These are phyloP conservation scores for Myiotriccus ornatus DNA, from an alignment of 2,797 vertebrate species.

Conservation along the genomic window DNA sequence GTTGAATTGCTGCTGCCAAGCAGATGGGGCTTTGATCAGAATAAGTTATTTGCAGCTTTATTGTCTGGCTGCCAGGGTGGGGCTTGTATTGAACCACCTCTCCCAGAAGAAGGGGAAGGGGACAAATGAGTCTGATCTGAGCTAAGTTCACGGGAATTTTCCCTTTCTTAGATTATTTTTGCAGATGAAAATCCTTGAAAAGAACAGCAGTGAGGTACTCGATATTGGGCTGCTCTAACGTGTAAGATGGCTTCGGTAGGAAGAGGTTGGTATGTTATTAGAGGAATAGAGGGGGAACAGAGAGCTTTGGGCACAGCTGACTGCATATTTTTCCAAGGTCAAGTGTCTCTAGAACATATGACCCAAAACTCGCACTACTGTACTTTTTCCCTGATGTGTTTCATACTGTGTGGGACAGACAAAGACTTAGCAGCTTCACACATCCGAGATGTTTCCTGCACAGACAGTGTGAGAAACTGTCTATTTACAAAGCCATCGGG, in stretches of 20 bases:
- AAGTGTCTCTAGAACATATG: neutral
- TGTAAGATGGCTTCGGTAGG: neutral
- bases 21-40: conserved; percentile 71
- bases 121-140: neutral
- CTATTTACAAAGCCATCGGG: neutral
- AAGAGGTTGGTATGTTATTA: neutral
- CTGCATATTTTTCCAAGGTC: neutral
- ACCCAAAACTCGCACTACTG: neutral
- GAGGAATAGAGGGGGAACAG: neutral
- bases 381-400: neutral
- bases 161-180: neutral
- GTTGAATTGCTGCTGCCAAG: conserved; percentile 69
- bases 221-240: neutral
- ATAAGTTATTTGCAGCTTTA: conserved; percentile 62
- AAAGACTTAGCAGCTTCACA: neutral
- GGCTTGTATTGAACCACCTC: conserved; percentile 26
- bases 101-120: neutral
- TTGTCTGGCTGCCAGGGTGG: conserved; percentile 62
- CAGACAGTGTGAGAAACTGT: neutral
- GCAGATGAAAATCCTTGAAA: neutral
- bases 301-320: neutral
- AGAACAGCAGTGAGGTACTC: neutral
- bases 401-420: neutral
- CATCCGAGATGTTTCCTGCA: neutral
- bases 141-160: neutral